These are phyloP conservation scores for Orchesellides sinensis DNA, from an alignment of 2,888 invertebrate genomes.

Conservation along the genomic window DNA sequence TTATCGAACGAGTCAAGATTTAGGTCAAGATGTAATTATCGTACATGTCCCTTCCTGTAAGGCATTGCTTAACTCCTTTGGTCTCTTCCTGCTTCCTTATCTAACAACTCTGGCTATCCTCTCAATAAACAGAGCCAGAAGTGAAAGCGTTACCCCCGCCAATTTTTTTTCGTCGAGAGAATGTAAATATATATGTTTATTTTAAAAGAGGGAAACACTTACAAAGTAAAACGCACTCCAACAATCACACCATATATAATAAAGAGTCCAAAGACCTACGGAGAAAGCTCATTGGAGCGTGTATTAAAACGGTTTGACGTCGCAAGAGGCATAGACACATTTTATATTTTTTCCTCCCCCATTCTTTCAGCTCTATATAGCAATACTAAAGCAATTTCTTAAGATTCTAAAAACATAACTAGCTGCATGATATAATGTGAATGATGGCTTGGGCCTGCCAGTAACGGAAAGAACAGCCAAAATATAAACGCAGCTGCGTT, in stretches of 20 bases:
- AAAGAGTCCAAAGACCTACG: conserved; percentile 15
- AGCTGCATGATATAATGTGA: neutral
- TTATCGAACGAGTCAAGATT: conserved; percentile 24
- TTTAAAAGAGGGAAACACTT: neutral
- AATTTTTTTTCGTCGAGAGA: neutral
- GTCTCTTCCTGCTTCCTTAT: too few relatives aligned
- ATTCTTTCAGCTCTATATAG: neutral
- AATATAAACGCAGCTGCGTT: too few relatives aligned
- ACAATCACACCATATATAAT: neutral
- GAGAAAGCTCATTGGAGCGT: conserved; percentile 14
- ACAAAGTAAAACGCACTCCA: neutral
- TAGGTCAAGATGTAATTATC: conserved; percentile 42
- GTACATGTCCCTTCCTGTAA: conserved; percentile 26
- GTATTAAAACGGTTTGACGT: conserved; percentile 13
- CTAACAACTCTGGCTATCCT: too few relatives aligned
- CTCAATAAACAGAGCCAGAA: neutral
- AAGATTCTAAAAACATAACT: neutral
- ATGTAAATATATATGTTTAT: neutral
- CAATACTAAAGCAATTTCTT: too few relatives aligned
- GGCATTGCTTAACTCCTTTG: conserved; percentile 2
- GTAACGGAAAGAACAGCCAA: neutral
- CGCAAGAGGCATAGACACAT: conserved; percentile 17
- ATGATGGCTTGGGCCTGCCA: too few relatives aligned
- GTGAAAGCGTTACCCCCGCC: neutral
- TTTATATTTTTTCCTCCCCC: conserved; percentile 17